A percentile compares a stretch with the other conserved stretches of the same genome.
Conservation (phyloP, 1,140 invertebrate species). For the Drosophila micromelanica region DNA sequence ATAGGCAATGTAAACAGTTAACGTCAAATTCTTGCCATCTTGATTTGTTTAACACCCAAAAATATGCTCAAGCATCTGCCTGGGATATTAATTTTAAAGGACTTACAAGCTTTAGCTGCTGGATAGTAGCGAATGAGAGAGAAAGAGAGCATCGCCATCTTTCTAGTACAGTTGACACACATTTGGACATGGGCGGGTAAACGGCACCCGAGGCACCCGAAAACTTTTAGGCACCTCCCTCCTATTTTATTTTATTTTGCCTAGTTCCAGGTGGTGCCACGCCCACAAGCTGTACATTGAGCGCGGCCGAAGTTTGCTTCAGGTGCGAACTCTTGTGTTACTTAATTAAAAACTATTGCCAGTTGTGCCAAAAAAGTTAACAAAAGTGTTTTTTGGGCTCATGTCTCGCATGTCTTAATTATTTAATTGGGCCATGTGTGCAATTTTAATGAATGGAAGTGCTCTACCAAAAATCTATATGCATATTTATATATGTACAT, state of each 20-base stretch:
- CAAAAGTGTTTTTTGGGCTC: slow-evolving; percentile 25
- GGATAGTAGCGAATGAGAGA: background rate
- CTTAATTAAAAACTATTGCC: slow-evolving; percentile 75
- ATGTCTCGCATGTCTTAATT: slow-evolving; percentile 61
- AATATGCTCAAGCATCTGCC: slow-evolving; percentile 18
- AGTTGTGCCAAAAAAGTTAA: slow-evolving; percentile 39
- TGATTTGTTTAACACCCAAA: slow-evolving; percentile 52
- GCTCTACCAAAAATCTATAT: slow-evolving; percentile 19
- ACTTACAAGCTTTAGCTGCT: slow-evolving; percentile 33
- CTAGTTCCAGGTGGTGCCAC: slow-evolving; percentile 37
- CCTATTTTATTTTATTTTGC: slow-evolving; percentile 28
- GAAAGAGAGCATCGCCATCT: background rate
- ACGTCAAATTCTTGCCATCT: slow-evolving; percentile 39
- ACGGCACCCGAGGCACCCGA: slow-evolving; percentile 54
- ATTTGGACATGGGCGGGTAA: slow-evolving; percentile 61
- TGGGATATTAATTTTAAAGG: slow-evolving; percentile 71
- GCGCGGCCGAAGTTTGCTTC: slow-evolving; percentile 11
- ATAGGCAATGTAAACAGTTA: slow-evolving; percentile 35
- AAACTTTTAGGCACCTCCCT: slow-evolving; percentile 45
- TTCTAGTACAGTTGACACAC: slow-evolving; percentile 59
- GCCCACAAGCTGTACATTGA: slow-evolving; percentile 32
- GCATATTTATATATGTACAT: background rate
- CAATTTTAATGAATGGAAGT: slow-evolving; percentile 71
- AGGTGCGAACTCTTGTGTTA: slow-evolving; percentile 48
- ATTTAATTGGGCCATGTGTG: slow-evolving; percentile 76